phyloP scores from a whole-genome alignment of 2,888 invertebrate genomes.

The Nudaria mundana region DNA sequence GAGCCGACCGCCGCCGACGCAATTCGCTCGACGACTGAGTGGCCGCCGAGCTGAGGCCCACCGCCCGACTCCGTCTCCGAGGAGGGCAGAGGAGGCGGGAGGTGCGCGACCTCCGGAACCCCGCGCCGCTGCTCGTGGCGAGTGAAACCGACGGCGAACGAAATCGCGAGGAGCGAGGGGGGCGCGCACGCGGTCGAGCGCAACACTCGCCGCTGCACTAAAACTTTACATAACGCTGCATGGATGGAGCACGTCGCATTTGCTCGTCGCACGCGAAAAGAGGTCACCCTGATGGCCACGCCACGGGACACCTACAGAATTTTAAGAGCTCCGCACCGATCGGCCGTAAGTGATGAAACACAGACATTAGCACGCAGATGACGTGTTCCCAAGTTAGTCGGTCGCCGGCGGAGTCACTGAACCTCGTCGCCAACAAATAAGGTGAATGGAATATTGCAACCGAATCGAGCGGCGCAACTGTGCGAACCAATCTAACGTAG shows the following conservation, averaged over 20 bases:
- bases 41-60: constrained; percentile 40
- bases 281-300: constrained; percentile 62
- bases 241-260: constrained; percentile 40
- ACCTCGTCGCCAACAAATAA: constrained; percentile 71
- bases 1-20: constrained; percentile 66
- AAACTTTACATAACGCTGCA: constrained; percentile 75
- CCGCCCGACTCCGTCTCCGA: constrained; percentile 50
- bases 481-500: constrained; percentile 41
- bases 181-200: constrained; percentile 73
- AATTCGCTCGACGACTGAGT: constrained; percentile 75
- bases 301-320: constrained; percentile 66
- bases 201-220: constrained; percentile 69
- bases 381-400: constrained; percentile 68
- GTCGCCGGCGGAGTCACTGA: constrained; percentile 73
- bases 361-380: constrained; percentile 69
- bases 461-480: constrained; percentile 57
- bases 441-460: constrained; percentile 79
- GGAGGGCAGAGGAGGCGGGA: constrained; percentile 61
- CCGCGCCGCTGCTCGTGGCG: constrained; percentile 54
- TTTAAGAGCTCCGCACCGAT: constrained; percentile 59
- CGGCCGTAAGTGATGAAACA: constrained; percentile 61
- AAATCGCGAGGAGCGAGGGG: constrained; percentile 57
- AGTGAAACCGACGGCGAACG: constrained; percentile 63
- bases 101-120: constrained; percentile 71
- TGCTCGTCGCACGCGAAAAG: constrained; percentile 57